Base-by-base conservation (phyloP, 2,113 vertebrate species). In the Pardalotus punctatus region DNA sequence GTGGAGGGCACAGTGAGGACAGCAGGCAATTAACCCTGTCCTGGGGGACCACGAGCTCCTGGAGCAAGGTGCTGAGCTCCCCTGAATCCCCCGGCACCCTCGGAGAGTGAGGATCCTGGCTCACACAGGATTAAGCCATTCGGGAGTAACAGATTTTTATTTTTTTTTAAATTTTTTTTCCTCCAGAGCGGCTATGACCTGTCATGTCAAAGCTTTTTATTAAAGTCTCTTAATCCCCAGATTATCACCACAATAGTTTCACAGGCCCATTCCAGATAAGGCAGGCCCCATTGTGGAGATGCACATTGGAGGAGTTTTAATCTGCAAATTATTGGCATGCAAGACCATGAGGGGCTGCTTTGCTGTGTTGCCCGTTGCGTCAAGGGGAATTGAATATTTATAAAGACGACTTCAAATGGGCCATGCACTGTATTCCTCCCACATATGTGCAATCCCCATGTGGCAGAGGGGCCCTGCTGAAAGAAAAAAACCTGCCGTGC, bases 191-290 rank as follows among this genome's bases (percentile, higher is more conserved):
- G 72, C 94, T 93, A 66, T 93, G 96, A 93, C 92, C 92, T 86
- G 92, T 86, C 96, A 78, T 93, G 96, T 95, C 88, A 92, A 90
- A 94, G 92, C 90, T 93, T 96, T 96, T 96, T 95, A 92, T 96
- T 93, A 96, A 96, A 96, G 92, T 92, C 94, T 95, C 96, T 96
- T 96, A 93, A 96, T 94, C 92, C 93, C 92, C 93, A 97, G 96
- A 95, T 97, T 96, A 86, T 92, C 95, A 80, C 51, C 96, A 95
- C 92, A 94, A 90, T 92, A 83, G 96, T 95, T 97, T 81, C 93
- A 86, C 92, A 86, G 90, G 85, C 92, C 93, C 82, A 8, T 77
- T 83, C 79, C 90, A 90, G 96, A 93, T 87, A 95, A 95, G 92
- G 88, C 92, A 88, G 88, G 53, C 64, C 65, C 94, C 90, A 64